phyloP scores from a whole-genome alignment of 37 sponge, comb jelly and placozoan species.

The Oscarella lobularis region DNA sequence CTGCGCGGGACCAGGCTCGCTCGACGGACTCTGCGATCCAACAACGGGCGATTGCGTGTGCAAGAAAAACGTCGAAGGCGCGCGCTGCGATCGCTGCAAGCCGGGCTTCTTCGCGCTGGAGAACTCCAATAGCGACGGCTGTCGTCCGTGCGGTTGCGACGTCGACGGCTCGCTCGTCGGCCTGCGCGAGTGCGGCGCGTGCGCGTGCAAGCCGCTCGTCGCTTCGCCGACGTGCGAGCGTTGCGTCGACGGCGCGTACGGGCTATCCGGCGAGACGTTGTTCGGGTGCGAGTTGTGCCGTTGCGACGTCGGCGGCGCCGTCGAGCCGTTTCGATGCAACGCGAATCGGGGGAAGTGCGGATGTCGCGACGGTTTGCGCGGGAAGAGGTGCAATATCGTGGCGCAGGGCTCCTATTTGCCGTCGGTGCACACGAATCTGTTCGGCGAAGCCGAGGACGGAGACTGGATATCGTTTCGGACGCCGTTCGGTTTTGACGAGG shows the following conservation, averaged over 20 bases:
- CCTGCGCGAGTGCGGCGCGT: neutral
- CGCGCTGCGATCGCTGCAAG: neutral
- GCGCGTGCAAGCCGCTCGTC: neutral
- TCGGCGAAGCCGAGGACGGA: neutral
- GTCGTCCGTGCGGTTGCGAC: neutral
- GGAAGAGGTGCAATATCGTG: neutral
- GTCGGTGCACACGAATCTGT: neutral
- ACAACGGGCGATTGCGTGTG: neutral
- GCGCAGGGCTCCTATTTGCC: neutral
- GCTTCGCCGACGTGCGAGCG: neutral
- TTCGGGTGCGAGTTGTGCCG: neutral
- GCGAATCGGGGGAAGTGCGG: neutral
- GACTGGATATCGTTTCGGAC: neutral
- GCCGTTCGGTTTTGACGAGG: neutral
- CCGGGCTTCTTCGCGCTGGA: constrained; percentile 7
- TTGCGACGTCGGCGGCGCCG: neutral
- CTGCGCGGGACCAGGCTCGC: neutral
- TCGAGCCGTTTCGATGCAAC: neutral
- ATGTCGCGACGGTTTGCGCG: neutral
- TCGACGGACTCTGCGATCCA: neutral
- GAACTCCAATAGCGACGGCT: neutral
- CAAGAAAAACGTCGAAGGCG: constrained; percentile 5
- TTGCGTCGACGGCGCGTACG: neutral
- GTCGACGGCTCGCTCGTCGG: neutral
- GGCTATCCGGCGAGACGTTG: neutral